Evolutionary conservation across 1,140 invertebrate species (phyloP), one percentile per base, ranked within the genome.

Genomic region (Musca domestica): DNA sequence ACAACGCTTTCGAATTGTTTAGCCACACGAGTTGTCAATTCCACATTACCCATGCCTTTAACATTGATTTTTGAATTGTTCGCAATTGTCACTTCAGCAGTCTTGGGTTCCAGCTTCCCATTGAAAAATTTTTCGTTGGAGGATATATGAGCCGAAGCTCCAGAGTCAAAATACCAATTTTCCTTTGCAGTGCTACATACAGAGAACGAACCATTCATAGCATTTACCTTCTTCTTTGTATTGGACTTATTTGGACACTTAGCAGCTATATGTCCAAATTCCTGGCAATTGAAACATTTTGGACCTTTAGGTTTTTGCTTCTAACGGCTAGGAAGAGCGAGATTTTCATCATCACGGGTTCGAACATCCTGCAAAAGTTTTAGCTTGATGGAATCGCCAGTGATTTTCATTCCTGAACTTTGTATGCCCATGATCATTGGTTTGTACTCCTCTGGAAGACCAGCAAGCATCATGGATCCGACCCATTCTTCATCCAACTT

Each of bases 371-470:
- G n/a, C n/a, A n/a, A n/a, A n/a, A n/a, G n/a, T n/a, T n/a, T n/a
- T n/a, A n/a, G n/a, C n/a, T n/a, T n/a, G n/a, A n/a, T n/a, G n/a
- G n/a, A n/a, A n/a, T n/a, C n/a, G n/a, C n/a, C n/a, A n/a, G n/a
- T n/a, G n/a, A n/a, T n/a, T n/a, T n/a, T n/a, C n/a, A n/a, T n/a
- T n/a, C 27, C n/a, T 6, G 56, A 58, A n/a, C 56, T 58, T 58
- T 58, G 22, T 17, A 82, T 72, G 5, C 70, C 76, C 78, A 82
- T 81, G 10, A 82, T 77, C 76, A 82, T 79, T 0, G 81, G 80
- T 17, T 48, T 30, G 72, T 68, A 83, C 64, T 73, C 71, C 58
- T 80, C 74, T 10, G 77, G 66, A 23, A 82, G 71, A 30, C 80
- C 82, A 0, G 78, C 74, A 25, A 82, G 69, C 17, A 82, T 25